These are phyloP conservation scores for Temnothorax rugatulus DNA, from an alignment of 2,888 invertebrate species.

Conservation along the genomic window DNA sequence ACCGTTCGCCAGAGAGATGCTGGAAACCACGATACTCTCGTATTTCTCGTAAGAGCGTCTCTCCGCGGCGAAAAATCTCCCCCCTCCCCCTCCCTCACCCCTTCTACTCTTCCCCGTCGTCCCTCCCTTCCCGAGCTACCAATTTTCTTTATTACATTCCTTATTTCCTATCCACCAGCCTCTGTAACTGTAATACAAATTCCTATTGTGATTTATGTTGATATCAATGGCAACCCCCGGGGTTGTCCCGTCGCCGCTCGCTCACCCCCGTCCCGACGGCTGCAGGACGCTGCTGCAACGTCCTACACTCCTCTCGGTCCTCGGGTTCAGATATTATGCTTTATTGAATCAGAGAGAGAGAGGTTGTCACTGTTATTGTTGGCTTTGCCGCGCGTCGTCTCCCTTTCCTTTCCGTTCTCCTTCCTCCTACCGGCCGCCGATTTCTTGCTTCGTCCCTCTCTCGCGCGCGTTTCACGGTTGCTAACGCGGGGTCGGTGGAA, in stretches of 20 bases:
- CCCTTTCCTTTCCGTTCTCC: slow-evolving; percentile 31
- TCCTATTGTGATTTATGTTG: slow-evolving; percentile 87
- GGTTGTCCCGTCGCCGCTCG: slow-evolving; percentile 67
- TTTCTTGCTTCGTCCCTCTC: slow-evolving; percentile 31
- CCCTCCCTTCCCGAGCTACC: slow-evolving; percentile 73
- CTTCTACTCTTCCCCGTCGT: slow-evolving; percentile 49
- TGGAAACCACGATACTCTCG: slow-evolving; percentile 26
- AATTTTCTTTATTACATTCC: slow-evolving; percentile 87
- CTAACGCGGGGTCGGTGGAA: slow-evolving; percentile 56
- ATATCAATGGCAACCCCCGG: slow-evolving; percentile 85
- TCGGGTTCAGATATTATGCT: slow-evolving; percentile 84
- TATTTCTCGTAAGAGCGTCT: slow-evolving; percentile 47
- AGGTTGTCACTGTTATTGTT: slow-evolving; percentile 82
- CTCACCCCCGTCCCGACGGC: slow-evolving; percentile 42
- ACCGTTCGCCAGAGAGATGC: slow-evolving; percentile 31
- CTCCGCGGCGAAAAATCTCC: slow-evolving; percentile 45
- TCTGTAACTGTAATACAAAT: slow-evolving; percentile 86
- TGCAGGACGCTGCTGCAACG: slow-evolving; percentile 62
- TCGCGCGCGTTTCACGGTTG: slow-evolving; percentile 71
- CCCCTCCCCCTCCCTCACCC: slow-evolving; percentile 28
- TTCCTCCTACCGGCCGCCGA: slow-evolving; percentile 24
- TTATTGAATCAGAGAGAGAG: slow-evolving; percentile 82
- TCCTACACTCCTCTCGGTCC: slow-evolving; percentile 62
- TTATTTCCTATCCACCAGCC: slow-evolving; percentile 86
- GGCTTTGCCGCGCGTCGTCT: slow-evolving; percentile 74